A percentile compares a stretch with the other conserved stretches of the same genome.
These are phyloP conservation scores for Ornithoptera priamus DNA, from an alignment of 2,888 invertebrate genomes.

Conservation along the genomic window DNA sequence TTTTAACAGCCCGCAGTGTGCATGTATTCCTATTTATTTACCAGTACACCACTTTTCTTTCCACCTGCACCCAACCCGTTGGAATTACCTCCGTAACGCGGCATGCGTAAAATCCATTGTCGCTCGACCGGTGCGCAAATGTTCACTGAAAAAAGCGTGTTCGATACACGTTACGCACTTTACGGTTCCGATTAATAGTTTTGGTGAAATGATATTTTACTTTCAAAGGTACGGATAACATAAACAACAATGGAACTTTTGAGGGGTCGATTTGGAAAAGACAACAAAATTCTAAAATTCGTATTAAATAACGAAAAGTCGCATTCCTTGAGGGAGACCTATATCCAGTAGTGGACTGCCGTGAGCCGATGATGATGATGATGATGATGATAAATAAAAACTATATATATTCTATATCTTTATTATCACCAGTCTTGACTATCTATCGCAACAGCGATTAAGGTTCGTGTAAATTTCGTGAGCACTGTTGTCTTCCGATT, in stretches of 20 bases:
- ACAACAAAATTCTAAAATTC: too few species aligned
- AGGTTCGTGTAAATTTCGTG: too few species aligned
- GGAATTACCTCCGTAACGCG: conserved; percentile 53
- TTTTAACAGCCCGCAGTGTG: conserved; percentile 52
- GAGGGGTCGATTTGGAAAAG: too few species aligned
- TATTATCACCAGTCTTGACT: too few species aligned
- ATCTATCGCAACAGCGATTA: too few species aligned
- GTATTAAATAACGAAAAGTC: too few species aligned
- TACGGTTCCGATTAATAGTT: conserved; percentile 54
- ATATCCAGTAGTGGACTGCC: too few species aligned
- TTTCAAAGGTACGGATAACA: conserved; percentile 56
- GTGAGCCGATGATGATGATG: too few species aligned
- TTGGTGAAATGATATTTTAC: conserved; percentile 68
- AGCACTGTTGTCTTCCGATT: too few species aligned
- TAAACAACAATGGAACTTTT: background rate
- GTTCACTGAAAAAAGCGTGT: conserved; percentile 44
- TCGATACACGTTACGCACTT: conserved; percentile 45
- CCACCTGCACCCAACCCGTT: conserved; percentile 42
- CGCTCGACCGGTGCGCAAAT: conserved; percentile 38
- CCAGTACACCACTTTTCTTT: conserved; percentile 65
- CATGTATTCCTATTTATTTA: conserved; percentile 49
- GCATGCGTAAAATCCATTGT: conserved; percentile 55
- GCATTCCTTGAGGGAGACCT: too few species aligned
- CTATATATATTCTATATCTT: too few species aligned
- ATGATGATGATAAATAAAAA: too few species aligned